Evolutionary conservation across 2,113 vertebrate genomes (phyloP), one percentile per base, ranked within the genome.

Genomic region (Oreochromis spilurus): DNA sequence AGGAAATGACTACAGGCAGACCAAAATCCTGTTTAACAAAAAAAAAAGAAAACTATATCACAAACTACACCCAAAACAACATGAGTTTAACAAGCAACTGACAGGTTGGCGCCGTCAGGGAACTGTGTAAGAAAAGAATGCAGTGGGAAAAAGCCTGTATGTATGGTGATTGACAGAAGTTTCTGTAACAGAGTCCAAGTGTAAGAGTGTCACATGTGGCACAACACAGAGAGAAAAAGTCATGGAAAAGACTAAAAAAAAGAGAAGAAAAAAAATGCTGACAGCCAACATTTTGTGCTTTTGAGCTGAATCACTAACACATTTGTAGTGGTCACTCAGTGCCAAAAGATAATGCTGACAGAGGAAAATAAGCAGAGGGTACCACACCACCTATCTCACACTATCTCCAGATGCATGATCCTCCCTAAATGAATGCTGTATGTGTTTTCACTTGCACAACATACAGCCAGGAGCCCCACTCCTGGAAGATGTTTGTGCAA

Each of bases 21-120:
- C 60, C 29, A 62, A 43, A 87, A 88, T 83, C 81, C 87, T 90
- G 79, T 84, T 89, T 58, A 26, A 67, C 48, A 70, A 45, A 19
- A 29, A 34, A 31, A 13, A 82, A 31, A 5, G 5, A 48, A 2
- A 29, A 26, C 11, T 67, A 75, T 16, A 77, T 62, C 29, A 52
- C 24, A 82, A 79, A 65, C 84, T 53, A 83, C 81, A 85, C 67
- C 57, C 57, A 31, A 82, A 89, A 62, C n/a, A 75, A 65, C 60
- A 38, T 13, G 31, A 13, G 34, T 79, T 52, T 52, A 62, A 50
- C 17, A 50, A 13, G 70, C 16, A 31, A 19, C 43, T 77, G 70
- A 31, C 26, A 77, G 24, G 16, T 77, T 31, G 70, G 43, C 4
- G 10, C 24, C 16, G 1, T 77, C 26, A 50, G 26, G 26, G 26